Base-by-base conservation (phyloP, 2,888 invertebrate species). In the Drymonia ruficornis region DNA sequence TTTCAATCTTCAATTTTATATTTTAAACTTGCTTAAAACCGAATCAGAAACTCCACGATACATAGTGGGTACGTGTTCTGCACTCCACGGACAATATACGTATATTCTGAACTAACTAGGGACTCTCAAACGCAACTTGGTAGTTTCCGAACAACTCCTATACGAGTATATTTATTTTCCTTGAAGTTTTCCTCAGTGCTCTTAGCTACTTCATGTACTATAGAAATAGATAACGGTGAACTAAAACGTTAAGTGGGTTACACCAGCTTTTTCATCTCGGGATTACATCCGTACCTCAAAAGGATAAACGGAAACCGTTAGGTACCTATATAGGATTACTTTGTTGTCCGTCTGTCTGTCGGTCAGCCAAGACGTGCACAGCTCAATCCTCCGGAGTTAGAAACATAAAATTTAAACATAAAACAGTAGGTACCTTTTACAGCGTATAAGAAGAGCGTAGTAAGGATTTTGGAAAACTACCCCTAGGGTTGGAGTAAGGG, bases 191-290 rank as follows among this genome's bases (percentile, higher is more conserved):
- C 36, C 49, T 55, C 54, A 64, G 52, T 61, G 67, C 65, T 56
- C 56, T 67, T 59, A 64, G 59, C 49, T 55, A 45, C 57, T 62
- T 67, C 56, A 59, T 70, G 23, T 7, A 67, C 64, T 43, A 54
- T 55, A 57, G 53, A 70, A 70, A 68, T 68, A 68, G 61, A 68
- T 68, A 67, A 64, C 64, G 58, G 44, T 42, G 15, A 67, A 54
- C 47, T 61, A 55, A 64, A 67, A 70, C 61, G 52, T 61, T 64
- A 67, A 23, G 23, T 23, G 23, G 23, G 23, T 23, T 23, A 23
- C 66, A 59, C n/a, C 58, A 67, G 61, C 67, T 61, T 61, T 40
- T 15, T 40, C 40, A 40, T 40, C 40, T 40, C 40, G 15, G 5
- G 1, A 40, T 23, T 23, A 23, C 3, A n/a, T n/a, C n/a, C n/a